These are phyloP conservation scores for Noctua fimbriata DNA, from an alignment of 2,888 invertebrate species.

Conservation along the genomic window DNA sequence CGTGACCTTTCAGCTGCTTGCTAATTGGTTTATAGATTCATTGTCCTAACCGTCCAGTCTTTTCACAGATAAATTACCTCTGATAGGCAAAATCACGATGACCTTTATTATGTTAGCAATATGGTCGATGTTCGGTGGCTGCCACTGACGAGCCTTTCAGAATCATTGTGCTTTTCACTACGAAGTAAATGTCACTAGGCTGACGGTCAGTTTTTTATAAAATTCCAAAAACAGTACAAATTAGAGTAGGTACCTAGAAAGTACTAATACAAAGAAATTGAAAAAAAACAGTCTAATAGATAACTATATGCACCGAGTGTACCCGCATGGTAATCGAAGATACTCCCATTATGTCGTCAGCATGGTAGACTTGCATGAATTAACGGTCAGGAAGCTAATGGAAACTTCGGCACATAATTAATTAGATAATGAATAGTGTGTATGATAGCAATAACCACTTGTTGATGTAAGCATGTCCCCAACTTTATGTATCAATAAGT, in stretches of 20 bases:
- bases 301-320: background rate
- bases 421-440: background rate
- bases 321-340: slow-evolving; percentile 19
- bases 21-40: background rate
- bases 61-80: background rate
- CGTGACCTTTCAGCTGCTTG: background rate
- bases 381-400: background rate
- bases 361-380: slow-evolving; percentile 30
- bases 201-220: background rate
- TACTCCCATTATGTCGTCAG: slow-evolving; percentile 8
- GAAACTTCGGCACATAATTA: background rate
- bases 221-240: background rate
- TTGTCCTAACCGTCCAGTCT: background rate
- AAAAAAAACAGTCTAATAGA: background rate
- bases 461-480: slow-evolving; percentile 28
- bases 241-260: background rate
- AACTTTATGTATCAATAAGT: background rate
- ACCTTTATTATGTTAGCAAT: background rate
- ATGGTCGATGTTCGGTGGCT: background rate
- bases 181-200: background rate
- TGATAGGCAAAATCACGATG: background rate
- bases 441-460: slow-evolving; percentile 6
- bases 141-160: background rate
- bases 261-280: background rate
- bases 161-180: background rate